Conservation (phyloP, 2,888 invertebrate species). For the Bellardia pandia region DNA sequence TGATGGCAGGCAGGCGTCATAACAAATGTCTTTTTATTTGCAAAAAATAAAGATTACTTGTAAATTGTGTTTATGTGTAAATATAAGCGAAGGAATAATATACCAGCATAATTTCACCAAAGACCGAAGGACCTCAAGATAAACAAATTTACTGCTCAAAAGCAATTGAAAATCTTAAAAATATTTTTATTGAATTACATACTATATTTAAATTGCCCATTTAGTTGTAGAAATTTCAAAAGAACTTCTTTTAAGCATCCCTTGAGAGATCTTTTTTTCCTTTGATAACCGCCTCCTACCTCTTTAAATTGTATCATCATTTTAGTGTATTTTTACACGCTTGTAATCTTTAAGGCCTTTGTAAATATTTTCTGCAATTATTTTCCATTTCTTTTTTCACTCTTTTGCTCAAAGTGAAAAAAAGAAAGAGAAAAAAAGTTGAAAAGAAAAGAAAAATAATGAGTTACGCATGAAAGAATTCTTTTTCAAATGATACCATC, state of each 20-base stretch:
- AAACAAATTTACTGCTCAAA: background rate
- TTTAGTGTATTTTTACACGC: constrained; percentile 55
- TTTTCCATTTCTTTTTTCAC: constrained; percentile 54
- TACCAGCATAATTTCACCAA: background rate
- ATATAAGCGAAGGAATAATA: background rate
- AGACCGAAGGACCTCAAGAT: background rate
- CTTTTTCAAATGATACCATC: constrained; percentile 77
- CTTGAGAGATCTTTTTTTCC: constrained; percentile 29
- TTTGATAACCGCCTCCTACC: constrained; percentile 6
- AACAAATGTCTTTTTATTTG: constrained; percentile 44
- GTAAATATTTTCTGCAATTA: constrained; percentile 71
- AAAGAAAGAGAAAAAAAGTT: constrained; percentile 32
- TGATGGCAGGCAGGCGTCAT: constrained; percentile 67
- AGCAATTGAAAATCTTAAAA: background rate
- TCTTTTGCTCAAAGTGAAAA: constrained; percentile 65
- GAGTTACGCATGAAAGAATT: constrained; percentile 83
- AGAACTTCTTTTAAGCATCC: constrained; percentile 46
- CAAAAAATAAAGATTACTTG: constrained; percentile 18
- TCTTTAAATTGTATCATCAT: constrained; percentile 26
- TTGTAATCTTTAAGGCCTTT: constrained; percentile 64
- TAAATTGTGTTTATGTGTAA: constrained; percentile 35
- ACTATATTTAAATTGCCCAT: constrained; percentile 24
- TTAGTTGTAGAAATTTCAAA: constrained; percentile 36
- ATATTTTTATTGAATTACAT: background rate
- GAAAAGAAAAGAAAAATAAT: constrained; percentile 80